These are phyloP conservation scores for Oedothorax gibbosus DNA, from an alignment of 1,140 invertebrate species.

Conservation along the genomic window DNA sequence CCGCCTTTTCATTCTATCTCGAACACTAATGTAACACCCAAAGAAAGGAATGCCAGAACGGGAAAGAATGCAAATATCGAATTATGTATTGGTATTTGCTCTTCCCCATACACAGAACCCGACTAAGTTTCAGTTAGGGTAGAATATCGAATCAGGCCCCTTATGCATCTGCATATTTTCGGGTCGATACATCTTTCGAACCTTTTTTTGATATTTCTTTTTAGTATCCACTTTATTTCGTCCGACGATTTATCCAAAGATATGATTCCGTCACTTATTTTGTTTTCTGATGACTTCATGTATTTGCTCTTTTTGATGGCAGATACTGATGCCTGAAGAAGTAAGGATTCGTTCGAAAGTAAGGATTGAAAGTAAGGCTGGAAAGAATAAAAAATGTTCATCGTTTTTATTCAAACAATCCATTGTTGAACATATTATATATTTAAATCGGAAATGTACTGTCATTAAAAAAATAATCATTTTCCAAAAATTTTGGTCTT, in stretches of 20 bases:
- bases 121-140: slow-evolving; percentile 55
- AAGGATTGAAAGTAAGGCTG: slow-evolving; percentile 6
- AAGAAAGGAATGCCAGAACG: slow-evolving; percentile 53
- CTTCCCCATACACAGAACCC: slow-evolving; percentile 22
- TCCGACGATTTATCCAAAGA: slow-evolving; percentile 56
- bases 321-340: slow-evolving; percentile 7
- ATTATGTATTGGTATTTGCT: slow-evolving; percentile 62
- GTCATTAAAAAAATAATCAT: no score
- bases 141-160: slow-evolving; percentile 50
- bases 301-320: slow-evolving; percentile 40
- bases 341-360: slow-evolving; percentile 7
- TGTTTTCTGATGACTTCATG: slow-evolving; percentile 58
- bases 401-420: not conserved
- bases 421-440: not conserved
- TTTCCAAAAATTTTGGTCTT: no score
- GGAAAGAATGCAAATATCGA: slow-evolving; percentile 61
- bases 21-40: slow-evolving; percentile 58
- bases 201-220: slow-evolving; percentile 34
- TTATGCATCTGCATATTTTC: slow-evolving; percentile 53
- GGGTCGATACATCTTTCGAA: slow-evolving; percentile 46
- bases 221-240: slow-evolving; percentile 50
- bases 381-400: not conserved
- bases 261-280: slow-evolving; percentile 52
- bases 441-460: no score
- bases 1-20: slow-evolving; percentile 57